Base-by-base conservation (phyloP, 2,797 vertebrate species). In the Falco naumanni region DNA sequence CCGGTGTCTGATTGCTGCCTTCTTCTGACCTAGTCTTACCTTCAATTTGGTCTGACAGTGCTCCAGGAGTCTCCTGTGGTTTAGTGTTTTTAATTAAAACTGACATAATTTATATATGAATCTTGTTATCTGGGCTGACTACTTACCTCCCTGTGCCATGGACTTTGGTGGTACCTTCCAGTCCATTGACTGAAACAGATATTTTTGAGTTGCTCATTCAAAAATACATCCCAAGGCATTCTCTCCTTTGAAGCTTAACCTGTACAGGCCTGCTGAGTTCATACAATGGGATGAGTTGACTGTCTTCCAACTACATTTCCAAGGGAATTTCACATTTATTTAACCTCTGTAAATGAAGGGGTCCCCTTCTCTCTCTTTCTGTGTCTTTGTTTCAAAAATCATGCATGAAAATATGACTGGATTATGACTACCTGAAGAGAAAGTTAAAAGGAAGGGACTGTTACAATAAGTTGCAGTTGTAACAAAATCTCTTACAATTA, bases 31-130 rank as follows among this genome's bases (percentile, higher is more conserved):
- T 45, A 33, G 9, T 37, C 51, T 39, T 43, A 53, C 39, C 45
- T 70, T 43, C 29, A 39, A 53, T 29, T 15, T 86, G 45, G 48
- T 79, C 75, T 87, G 11, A 59, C 3, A 0, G 15, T n/a, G 39
- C 29, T 54, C 37, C 28, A 65, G 17, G 9, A 43, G 2, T 41
- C 53, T 43, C 61, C 26, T 47, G 1, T 0, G 1, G 5, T 69
- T 70, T 48, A 13, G 3, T 20, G 14, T 41, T 79, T 54, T 65
- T 53, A 34, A 64, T 39, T 37, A 69, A 77, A 80, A 24, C 11
- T 79, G 16, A n/a, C 11, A 11, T n/a, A 33, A 50, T 68, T 37
- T 57, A 3, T 47, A 7, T 56, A 41, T 57, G 31, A 75, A 61
- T 57, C 4, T 1, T 43, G 8, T 68, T 54, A 20, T 31, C n/a